phyloP scores from a whole-genome alignment of 2,888 invertebrate species.

The Pyrochroa serraticornis region DNA sequence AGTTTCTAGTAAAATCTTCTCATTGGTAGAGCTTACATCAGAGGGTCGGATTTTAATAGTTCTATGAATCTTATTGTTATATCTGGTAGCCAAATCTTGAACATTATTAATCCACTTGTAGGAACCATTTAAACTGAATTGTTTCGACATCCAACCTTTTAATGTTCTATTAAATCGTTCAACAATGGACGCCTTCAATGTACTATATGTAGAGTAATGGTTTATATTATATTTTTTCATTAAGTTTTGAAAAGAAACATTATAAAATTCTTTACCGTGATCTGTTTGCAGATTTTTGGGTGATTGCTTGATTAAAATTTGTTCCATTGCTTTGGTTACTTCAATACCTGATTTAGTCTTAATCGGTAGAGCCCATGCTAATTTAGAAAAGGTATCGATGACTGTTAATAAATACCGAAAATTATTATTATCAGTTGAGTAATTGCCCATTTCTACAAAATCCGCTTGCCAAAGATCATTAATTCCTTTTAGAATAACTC shows the following conservation, averaged over 20 bases:
- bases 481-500: conserved; percentile 44
- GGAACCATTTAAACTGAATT: conserved; percentile 34
- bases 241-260: no score
- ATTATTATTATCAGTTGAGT: conserved; percentile 44
- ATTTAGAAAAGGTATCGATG: conserved; percentile 52
- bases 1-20: no score
- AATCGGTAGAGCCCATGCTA: conserved; percentile 46
- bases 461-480: conserved; percentile 55
- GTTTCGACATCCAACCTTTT: conserved; percentile 33
- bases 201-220: conserved; percentile 35
- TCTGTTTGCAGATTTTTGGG: no score
- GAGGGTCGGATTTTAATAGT: no score
- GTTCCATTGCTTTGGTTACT: no score
- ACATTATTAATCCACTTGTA: conserved; percentile 33
- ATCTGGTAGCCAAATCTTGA: no score
- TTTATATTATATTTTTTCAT: conserved; percentile 34
- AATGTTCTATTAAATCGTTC: conserved; percentile 34
- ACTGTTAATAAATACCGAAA: no score
- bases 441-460: conserved; percentile 49
- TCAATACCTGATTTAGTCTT: conserved; percentile 44
- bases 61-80: no score
- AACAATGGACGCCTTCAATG: conserved; percentile 43
- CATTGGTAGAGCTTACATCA: no score
- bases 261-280: no score
- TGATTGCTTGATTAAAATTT: no score